Evolutionary conservation across 2,113 vertebrate species (phyloP).

Genomic region (Lanius ludovicianus): DNA sequence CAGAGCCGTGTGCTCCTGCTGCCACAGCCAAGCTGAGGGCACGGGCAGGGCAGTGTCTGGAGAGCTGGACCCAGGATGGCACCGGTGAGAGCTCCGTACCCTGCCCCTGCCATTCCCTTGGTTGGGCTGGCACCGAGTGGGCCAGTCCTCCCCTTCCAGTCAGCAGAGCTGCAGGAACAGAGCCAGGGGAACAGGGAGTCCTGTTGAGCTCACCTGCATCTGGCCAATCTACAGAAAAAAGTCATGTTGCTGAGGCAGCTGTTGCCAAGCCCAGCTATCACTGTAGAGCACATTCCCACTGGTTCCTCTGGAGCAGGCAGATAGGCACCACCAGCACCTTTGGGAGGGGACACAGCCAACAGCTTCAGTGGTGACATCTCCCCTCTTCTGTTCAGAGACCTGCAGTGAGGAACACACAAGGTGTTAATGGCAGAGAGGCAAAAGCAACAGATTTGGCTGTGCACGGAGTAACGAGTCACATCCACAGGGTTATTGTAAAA

Average conservation of each 20-base stretch:
- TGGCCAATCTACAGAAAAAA: neutral
- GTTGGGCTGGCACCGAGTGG: accelerated
- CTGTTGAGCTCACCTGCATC: neutral
- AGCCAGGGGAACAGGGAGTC: neutral
- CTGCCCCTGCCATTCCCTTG: neutral
- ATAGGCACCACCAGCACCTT: neutral
- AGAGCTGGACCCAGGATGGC: neutral
- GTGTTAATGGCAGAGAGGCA: neutral
- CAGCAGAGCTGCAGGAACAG: neutral
- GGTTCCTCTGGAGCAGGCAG: neutral
- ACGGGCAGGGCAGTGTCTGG: neutral
- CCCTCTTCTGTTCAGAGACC: neutral
- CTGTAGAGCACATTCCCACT: neutral
- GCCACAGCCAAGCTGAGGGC: neutral
- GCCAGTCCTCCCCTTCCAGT: neutral
- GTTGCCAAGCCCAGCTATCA: neutral
- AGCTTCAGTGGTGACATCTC: neutral
- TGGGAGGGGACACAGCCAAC: neutral
- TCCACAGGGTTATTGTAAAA: neutral
- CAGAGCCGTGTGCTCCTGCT: accelerated
- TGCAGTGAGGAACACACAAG: neutral
- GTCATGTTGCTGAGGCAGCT: neutral
- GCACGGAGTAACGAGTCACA: neutral
- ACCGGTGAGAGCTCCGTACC: neutral
- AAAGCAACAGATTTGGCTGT: neutral